Percentiles rank a stretch among this genome's conserved stretches.
Conservation (phyloP, 1,140 invertebrate species). For the Dinoponera quadriceps region DNA sequence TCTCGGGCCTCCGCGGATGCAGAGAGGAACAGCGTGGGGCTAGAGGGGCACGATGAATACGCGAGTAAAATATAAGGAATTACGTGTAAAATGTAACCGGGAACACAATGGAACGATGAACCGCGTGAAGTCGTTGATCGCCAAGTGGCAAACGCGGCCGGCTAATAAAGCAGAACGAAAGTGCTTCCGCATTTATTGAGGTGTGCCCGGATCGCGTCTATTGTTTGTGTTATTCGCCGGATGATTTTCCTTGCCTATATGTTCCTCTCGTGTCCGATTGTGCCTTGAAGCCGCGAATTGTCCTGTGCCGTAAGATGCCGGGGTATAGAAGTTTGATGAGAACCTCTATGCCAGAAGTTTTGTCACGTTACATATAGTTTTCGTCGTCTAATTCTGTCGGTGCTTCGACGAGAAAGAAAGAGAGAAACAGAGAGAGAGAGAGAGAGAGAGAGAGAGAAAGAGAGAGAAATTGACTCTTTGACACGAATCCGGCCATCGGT, state of each 20-base stretch:
- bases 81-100: background rate
- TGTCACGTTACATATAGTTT: slow-evolving; percentile 13
- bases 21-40: background rate
- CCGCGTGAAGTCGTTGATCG: background rate
- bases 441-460: too few species aligned
- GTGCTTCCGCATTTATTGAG: too few species aligned
- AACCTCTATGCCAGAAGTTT: background rate
- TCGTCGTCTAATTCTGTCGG: background rate
- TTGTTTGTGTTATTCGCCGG: too few species aligned
- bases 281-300: background rate
- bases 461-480: background rate
- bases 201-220: too few species aligned
- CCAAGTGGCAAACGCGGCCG: too few species aligned
- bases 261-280: background rate
- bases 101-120: background rate
- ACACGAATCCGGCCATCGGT: background rate
- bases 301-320: background rate
- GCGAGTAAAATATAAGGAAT: background rate
- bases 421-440: too few species aligned
- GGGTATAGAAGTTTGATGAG: background rate
- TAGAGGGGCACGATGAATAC: background rate
- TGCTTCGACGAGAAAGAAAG: slow-evolving; percentile 1
- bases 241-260: background rate
- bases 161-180: too few species aligned
- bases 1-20: background rate